These are phyloP conservation scores for Drosophila murphyi DNA, from an alignment of 1,140 invertebrate species.

Conservation along the genomic window DNA sequence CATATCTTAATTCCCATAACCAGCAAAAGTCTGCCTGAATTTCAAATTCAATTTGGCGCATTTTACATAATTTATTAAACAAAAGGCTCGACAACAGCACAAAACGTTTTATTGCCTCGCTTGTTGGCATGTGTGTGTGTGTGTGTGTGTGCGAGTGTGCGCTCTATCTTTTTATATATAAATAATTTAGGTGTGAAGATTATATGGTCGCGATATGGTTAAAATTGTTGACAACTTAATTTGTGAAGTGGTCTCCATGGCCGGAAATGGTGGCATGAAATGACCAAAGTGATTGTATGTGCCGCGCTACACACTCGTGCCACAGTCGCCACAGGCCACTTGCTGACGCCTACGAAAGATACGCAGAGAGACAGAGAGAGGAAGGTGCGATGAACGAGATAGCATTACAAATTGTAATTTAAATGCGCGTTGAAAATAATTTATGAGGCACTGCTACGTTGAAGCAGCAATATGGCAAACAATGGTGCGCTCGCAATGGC, in stretches of 20 bases:
- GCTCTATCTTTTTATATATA: constrained; percentile 62
- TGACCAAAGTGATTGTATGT: constrained; percentile 36
- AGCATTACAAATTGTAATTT: constrained; percentile 60
- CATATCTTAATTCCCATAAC: constrained; percentile 82
- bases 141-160: constrained; percentile 19
- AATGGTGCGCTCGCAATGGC: constrained; percentile 5
- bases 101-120: constrained; percentile 77
- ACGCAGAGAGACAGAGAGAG: not conserved
- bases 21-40: constrained; percentile 78
- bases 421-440: constrained; percentile 58
- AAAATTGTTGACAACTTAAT: constrained; percentile 83
- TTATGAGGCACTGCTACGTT: constrained; percentile 45
- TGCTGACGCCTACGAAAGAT: constrained; percentile 14
- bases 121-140: constrained; percentile 31
- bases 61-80: constrained; percentile 83
- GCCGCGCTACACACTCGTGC: constrained; percentile 5
- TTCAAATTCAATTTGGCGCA: constrained; percentile 83
- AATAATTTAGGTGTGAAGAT: constrained; percentile 83
- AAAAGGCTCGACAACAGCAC: constrained; percentile 63
- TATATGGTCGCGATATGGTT: constrained; percentile 76
- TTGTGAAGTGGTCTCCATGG: constrained; percentile 73
- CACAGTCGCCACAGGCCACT: constrained; percentile 25
- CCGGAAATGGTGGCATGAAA: constrained; percentile 57
- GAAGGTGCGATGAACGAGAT: constrained; percentile 1
- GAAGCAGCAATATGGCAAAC: constrained; percentile 22